A percentile compares a stretch with the other conserved stretches of the same genome.
These are phyloP conservation scores for Acrocera orbiculus DNA, from an alignment of 2,888 invertebrate species.

Conservation along the genomic window DNA sequence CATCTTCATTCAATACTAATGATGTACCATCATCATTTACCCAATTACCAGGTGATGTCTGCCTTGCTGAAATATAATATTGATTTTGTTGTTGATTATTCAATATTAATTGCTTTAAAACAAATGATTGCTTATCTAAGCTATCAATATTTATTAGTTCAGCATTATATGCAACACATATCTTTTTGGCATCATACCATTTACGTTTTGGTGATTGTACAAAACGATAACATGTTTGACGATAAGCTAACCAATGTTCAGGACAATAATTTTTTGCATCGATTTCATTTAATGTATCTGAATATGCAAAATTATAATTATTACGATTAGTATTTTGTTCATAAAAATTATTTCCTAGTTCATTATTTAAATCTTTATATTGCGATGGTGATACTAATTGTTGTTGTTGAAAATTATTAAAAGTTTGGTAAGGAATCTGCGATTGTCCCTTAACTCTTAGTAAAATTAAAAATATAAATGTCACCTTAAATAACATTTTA, in stretches of 20 bases:
- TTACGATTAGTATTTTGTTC: no score
- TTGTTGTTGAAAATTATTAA: no score
- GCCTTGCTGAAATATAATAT: constrained; percentile 73
- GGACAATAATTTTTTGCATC: constrained; percentile 46
- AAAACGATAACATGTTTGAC: constrained; percentile 75
- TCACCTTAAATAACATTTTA: no score
- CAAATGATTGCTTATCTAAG: constrained; percentile 73
- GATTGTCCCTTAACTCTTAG: no score
- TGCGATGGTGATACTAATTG: no score
- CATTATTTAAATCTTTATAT: no score
- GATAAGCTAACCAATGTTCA: constrained; percentile 67
- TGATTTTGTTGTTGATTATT: constrained; percentile 70
- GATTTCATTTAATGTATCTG: no score
- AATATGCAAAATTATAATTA: no score
- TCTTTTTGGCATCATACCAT: constrained; percentile 62
- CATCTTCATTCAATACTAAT: constrained; percentile 59
- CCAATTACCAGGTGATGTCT: constrained; percentile 59
- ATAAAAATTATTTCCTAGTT: no score
- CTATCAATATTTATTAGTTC: constrained; percentile 65
- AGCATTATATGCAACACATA: constrained; percentile 68
- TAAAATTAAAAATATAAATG: no score
- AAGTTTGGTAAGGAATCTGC: no score
- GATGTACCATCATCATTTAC: constrained; percentile 72
- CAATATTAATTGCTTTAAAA: constrained; percentile 61
- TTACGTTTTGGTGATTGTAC: constrained; percentile 69